A percentile compares a stretch with the other conserved stretches of the same genome.
Conservation (phyloP, 2,113 vertebrate genomes). For the Aythya baeri region DNA sequence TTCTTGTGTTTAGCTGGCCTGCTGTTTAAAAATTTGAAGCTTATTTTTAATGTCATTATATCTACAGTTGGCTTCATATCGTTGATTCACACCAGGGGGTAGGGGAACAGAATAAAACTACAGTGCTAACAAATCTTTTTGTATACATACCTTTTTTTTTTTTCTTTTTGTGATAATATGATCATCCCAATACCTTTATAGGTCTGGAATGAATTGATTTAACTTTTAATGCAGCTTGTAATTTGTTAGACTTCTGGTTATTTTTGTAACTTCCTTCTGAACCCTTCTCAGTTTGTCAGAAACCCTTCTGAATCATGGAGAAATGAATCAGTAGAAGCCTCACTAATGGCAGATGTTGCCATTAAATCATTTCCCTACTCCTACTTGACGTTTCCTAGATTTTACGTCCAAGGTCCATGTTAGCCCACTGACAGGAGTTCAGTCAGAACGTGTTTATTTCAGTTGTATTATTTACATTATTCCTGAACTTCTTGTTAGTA, state of each 20-base stretch:
- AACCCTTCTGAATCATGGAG: conserved; percentile 43
- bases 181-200: not conserved
- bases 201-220: not conserved
- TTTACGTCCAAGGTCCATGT: not conserved
- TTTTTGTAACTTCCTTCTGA: conserved; percentile 1
- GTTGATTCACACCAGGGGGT: not conserved
- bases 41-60: not conserved
- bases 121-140: not conserved
- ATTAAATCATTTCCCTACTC: conserved; percentile 50
- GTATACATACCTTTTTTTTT: not conserved
- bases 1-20: not conserved
- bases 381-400: conserved; percentile 24
- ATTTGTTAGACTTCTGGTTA: not conserved
- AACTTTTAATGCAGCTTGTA: not conserved
- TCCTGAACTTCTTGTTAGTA: not conserved
- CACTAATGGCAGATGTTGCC: conserved; percentile 38
- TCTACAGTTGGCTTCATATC: not conserved
- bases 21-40: not conserved
- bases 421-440: not conserved
- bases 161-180: not conserved
- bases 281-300: not conserved
- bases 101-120: not conserved
- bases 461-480: not conserved
- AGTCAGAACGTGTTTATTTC: not conserved
- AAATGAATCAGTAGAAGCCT: conserved; percentile 37